These are phyloP conservation scores for Napeogenes sylphis DNA, from an alignment of 2,888 invertebrate genomes.

Conservation along the genomic window DNA sequence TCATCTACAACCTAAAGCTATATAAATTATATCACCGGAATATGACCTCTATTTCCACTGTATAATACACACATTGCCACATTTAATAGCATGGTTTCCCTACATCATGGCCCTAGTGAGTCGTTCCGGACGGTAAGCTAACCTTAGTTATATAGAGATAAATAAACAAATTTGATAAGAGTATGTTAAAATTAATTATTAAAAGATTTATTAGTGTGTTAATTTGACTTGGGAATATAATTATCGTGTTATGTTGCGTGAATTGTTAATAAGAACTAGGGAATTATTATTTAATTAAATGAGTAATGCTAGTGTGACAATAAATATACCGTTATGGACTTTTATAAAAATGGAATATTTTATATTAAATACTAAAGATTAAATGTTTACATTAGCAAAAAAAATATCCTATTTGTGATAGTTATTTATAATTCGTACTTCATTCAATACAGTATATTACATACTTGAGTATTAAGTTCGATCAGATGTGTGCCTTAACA, in stretches of 20 bases:
- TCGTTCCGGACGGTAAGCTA: slow-evolving; percentile 14
- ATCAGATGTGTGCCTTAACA: neutral
- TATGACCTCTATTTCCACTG: neutral
- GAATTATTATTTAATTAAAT: too few species aligned
- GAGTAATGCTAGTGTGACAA: too few species aligned
- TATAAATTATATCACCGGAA: neutral
- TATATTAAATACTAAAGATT: too few species aligned
- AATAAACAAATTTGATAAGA: slow-evolving; percentile 5
- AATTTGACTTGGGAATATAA: neutral
- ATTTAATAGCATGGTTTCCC: neutral
- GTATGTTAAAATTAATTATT: slow-evolving; percentile 9
- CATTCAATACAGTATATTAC: too few species aligned
- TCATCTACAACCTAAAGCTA: slow-evolving; percentile 1
- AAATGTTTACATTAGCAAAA: too few species aligned
- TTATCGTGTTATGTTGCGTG: neutral
- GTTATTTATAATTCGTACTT: too few species aligned
- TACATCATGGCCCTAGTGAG: slow-evolving; percentile 13
- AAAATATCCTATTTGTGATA: too few species aligned
- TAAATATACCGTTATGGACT: too few species aligned
- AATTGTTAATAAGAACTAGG: too few species aligned
- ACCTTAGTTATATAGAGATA: slow-evolving; percentile 1
- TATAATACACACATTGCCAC: neutral
- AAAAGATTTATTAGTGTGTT: slow-evolving; percentile 10
- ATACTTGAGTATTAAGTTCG: too few species aligned
- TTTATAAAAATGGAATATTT: too few species aligned